Evolutionary conservation across 35 echinoderm and acorn worm species (phyloP).

Genomic region (Heliocidaris erythrogramma): DNA sequence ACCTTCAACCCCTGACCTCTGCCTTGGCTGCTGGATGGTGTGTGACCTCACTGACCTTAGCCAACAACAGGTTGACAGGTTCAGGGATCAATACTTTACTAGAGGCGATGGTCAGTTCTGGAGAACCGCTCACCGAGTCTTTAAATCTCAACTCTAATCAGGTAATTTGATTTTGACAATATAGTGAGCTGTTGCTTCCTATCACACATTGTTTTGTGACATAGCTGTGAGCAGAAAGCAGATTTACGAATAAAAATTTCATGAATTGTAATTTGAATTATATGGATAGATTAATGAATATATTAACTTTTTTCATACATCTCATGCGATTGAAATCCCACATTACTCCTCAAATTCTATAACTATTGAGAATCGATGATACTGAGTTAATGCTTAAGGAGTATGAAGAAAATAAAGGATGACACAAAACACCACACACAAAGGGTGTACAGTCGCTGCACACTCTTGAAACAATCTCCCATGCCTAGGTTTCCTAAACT

Average conservation of each 20-base stretch:
- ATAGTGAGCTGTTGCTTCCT: background rate
- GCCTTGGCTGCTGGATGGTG: constrained; percentile 46
- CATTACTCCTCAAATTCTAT: too few species aligned
- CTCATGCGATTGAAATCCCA: too few species aligned
- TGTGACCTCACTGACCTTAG: constrained; percentile 58
- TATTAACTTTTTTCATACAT: background rate
- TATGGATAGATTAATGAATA: too few species aligned
- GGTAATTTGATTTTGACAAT: background rate
- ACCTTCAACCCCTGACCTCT: constrained; percentile 60
- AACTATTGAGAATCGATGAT: too few species aligned
- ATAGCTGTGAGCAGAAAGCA: background rate
- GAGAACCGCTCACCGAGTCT: background rate
- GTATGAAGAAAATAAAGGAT: too few species aligned
- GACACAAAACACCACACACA: too few species aligned
- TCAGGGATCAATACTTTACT: constrained; percentile 34
- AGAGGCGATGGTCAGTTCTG: constrained; percentile 41
- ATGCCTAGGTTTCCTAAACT: too few species aligned
- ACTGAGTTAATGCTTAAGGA: too few species aligned
- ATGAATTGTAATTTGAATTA: background rate
- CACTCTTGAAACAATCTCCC: too few species aligned
- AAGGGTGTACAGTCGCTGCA: too few species aligned
- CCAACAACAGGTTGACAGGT: constrained; percentile 69
- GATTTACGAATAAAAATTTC: background rate
- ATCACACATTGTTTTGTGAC: background rate
- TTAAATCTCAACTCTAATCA: constrained; percentile 42